Conservation (phyloP, 2,797 vertebrate genomes). For the Darevskia mixta region DNA sequence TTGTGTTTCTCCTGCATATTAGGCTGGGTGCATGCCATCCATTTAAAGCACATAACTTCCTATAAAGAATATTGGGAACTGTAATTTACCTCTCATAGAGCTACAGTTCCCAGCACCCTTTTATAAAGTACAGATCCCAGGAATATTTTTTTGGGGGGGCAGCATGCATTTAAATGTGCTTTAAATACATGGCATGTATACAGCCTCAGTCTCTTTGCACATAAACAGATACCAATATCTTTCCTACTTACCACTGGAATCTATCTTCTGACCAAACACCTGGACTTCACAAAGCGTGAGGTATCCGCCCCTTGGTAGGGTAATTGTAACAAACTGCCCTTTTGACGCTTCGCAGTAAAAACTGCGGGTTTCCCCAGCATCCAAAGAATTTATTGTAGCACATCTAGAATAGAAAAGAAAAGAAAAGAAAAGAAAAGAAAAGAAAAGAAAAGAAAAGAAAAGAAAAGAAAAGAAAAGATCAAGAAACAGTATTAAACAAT, state of each 20-base stretch:
- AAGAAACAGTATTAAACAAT: not conserved
- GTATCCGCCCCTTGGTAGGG: not conserved
- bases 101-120: too few relatives aligned
- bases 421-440: not conserved
- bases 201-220: not conserved
- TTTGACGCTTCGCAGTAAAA: not conserved
- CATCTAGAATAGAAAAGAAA: conserved; percentile 9
- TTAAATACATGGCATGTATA: too few relatives aligned
- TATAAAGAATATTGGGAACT: too few relatives aligned
- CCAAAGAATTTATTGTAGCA: not conserved
- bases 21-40: too few relatives aligned
- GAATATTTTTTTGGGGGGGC: too few relatives aligned
- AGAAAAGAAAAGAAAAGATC: not conserved
- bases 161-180: too few relatives aligned
- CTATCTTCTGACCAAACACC: not conserved
- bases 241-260: not conserved
- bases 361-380: not conserved
- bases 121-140: too few relatives aligned
- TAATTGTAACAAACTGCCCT: conserved; percentile 3
- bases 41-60: too few relatives aligned
- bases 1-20: not conserved
- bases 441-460: not conserved
- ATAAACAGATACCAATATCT: not conserved
- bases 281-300: conserved; percentile 27
- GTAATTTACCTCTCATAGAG: too few relatives aligned